Percentiles rank a stretch among this genome's conserved stretches.
Evolutionary conservation across 1,140 invertebrate species (phyloP).

Genomic region (Drosophila sulfurigaster): DNA sequence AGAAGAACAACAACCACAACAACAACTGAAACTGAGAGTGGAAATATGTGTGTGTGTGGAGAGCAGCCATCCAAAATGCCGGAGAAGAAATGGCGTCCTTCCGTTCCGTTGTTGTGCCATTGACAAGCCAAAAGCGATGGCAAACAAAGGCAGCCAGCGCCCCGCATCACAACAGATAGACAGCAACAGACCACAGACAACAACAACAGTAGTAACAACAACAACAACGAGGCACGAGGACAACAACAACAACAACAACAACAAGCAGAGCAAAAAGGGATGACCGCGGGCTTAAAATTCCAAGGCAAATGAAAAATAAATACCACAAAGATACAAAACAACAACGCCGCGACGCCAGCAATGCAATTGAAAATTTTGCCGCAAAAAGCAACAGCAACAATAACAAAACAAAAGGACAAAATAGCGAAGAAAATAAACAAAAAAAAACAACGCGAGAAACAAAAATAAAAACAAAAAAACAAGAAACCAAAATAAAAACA

Average conservation of each 20-base stretch:
- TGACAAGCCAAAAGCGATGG: conserved; percentile 56
- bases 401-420: conserved; percentile 27
- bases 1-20: conserved; percentile 8
- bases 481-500: conserved; percentile 15
- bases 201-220: conserved; percentile 15
- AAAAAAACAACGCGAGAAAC: conserved; percentile 23
- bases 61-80: conserved; percentile 46
- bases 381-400: conserved; percentile 30
- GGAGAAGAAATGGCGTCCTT: conserved; percentile 50
- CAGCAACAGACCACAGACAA: conserved; percentile 33
- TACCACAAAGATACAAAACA: conserved; percentile 58
- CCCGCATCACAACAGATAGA: conserved; percentile 44
- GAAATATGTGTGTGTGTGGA: not conserved
- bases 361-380: conserved; percentile 52
- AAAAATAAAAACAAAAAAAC: conserved; percentile 21
- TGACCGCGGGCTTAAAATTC: conserved; percentile 66
- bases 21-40: conserved; percentile 17
- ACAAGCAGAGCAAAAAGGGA: conserved; percentile 45
- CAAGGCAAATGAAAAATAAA: conserved; percentile 80
- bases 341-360: conserved; percentile 18
- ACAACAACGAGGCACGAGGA: conserved; percentile 8
- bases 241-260: conserved; percentile 31
- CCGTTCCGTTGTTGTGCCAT: conserved; percentile 40
- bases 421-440: conserved; percentile 1
- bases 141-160: conserved; percentile 42